A percentile compares a stretch with the other conserved stretches of the same genome.
Conservation (phyloP, 2,797 vertebrate species). For the Thripadectes ignobilis region DNA sequence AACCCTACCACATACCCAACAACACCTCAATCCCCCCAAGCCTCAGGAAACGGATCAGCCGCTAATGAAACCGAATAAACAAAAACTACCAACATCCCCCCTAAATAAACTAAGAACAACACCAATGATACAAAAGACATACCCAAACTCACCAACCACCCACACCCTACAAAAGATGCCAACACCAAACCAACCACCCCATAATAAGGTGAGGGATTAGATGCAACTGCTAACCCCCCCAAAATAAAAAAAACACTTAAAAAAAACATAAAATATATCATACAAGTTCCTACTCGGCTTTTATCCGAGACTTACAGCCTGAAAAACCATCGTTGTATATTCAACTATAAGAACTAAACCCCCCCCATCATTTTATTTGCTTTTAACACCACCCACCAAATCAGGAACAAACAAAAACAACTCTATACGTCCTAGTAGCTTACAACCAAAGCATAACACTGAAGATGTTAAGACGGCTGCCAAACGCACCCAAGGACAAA, state of each 20-base stretch:
- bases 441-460: rapidly evolving
- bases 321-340: neutral
- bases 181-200: rapidly evolving
- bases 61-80: rapidly evolving
- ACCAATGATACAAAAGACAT: rapidly evolving
- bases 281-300: neutral
- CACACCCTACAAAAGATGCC: neutral
- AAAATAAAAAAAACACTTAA: neutral
- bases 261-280: neutral
- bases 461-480: rapidly evolving
- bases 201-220: neutral
- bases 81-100: neutral
- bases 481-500: rapidly evolving
- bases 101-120: neutral
- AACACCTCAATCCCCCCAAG: neutral
- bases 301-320: neutral
- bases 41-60: rapidly evolving
- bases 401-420: neutral
- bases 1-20: rapidly evolving
- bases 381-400: too few relatives aligned
- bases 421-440: neutral
- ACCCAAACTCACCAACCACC: neutral
- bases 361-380: too few relatives aligned
- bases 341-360: neutral
- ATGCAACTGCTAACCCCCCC: neutral